phyloP scores from a whole-genome alignment of 2,113 vertebrate genomes.

The Archilochus colubris region DNA sequence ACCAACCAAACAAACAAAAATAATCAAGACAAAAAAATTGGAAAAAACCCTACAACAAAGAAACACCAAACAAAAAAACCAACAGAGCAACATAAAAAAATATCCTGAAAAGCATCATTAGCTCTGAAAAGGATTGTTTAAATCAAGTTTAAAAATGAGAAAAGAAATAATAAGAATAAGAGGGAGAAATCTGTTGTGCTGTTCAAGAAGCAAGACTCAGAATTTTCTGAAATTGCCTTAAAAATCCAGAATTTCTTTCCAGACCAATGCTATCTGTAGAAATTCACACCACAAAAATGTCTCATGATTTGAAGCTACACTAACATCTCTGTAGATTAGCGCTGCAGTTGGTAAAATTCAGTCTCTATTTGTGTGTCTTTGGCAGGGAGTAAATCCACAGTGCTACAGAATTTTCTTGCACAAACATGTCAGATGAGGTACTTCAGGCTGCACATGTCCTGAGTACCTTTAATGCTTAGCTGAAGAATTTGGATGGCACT shows the following conservation, averaged over 20 bases:
- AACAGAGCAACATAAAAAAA: too few species aligned
- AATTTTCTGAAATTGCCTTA: not conserved
- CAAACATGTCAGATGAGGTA: not conserved
- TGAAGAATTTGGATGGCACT: not conserved
- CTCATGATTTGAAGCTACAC: not conserved
- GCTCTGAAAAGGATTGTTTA: not conserved
- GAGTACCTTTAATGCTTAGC: not conserved
- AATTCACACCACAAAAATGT: not conserved
- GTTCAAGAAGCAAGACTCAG: not conserved
- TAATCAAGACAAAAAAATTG: too few species aligned
- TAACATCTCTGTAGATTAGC: not conserved
- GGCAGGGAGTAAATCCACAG: not conserved
- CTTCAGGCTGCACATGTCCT: not conserved
- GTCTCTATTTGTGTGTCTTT: too few species aligned
- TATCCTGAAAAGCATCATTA: not conserved
- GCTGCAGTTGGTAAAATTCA: not conserved
- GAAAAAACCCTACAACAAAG: too few species aligned
- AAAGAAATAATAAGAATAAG: not conserved
- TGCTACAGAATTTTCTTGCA: not conserved
- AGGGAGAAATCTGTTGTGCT: not conserved
- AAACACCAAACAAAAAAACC: too few species aligned
- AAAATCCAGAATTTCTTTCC: not conserved
- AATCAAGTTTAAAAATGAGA: not conserved
- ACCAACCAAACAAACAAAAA: too few species aligned
- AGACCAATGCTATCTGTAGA: not conserved